Conservation (phyloP, 2,113 vertebrate species). For the Halcyon senegalensis region DNA sequence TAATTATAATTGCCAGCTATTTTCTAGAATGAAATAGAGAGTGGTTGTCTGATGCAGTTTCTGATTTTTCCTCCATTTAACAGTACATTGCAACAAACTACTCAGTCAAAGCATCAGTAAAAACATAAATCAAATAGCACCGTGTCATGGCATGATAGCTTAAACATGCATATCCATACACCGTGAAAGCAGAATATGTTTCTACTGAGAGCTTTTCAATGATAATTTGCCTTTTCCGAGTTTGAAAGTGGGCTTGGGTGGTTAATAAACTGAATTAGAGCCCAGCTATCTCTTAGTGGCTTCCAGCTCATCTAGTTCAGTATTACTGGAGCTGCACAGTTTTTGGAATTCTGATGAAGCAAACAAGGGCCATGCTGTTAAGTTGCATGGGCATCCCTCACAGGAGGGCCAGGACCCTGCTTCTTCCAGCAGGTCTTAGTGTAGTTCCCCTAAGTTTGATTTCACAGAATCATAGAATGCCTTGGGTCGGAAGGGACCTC, state of each 20-base stretch:
- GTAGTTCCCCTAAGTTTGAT: not conserved
- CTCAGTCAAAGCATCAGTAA: slow-evolving; percentile 47
- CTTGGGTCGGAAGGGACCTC: too few species aligned
- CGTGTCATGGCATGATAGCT: slow-evolving; percentile 26
- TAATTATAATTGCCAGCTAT: slow-evolving; percentile 75
- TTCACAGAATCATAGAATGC: too few species aligned
- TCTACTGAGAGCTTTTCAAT: not conserved
- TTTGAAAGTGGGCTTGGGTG: not conserved
- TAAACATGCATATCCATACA: not conserved
- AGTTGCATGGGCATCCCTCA: not conserved
- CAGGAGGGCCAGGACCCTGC: not conserved
- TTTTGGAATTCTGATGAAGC: not conserved
- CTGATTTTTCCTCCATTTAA: slow-evolving; percentile 53
- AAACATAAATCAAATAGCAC: slow-evolving; percentile 43
- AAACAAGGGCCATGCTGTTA: not conserved
- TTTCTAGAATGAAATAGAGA: slow-evolving; percentile 69
- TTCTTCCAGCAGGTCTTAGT: not conserved
- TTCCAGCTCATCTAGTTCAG: not conserved
- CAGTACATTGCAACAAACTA: slow-evolving; percentile 41
- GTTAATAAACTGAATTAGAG: not conserved
- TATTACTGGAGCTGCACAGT: not conserved
- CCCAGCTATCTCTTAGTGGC: not conserved
- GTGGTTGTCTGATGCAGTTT: slow-evolving; percentile 40
- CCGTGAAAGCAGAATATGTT: not conserved
- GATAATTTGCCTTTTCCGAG: not conserved